Base-by-base conservation (phyloP, 2,113 vertebrate species). In the Phocoena sinus region DNA sequence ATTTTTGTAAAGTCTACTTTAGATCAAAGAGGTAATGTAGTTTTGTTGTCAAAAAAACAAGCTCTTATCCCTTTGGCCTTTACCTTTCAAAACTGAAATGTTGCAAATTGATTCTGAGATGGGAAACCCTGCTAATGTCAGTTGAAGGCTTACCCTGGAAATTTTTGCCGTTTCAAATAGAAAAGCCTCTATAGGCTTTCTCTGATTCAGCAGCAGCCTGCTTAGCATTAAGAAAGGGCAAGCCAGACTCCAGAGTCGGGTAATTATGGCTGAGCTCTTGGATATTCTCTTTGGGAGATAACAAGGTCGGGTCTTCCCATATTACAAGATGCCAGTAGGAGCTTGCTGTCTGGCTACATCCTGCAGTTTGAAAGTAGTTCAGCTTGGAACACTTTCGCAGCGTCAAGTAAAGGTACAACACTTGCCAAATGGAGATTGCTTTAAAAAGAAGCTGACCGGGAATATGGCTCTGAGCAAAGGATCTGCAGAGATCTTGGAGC, bases 41-140 rank as follows among this genome's bases (percentile, higher is more conserved):
- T 96, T 94, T 91, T 97, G 41, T 74, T 96, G 77, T 97, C 14
- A 87, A 56, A 89, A 96, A 94, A 90, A 15, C 58, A 96, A 94
- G 74, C 56, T 92, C 58, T 93, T 93, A 96, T 89, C 82, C 89
- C 68, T 96, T 96, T 97, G 89, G 96, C 91, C 82, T 97, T 97
- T 97, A 87, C 92, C 79, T 97, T 97, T 97, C 95, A 97, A 97
- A 96, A 97, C 65, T 89, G 91, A 97, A 97, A 96, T 96, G 87
- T 68, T 97, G 62, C 53, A 97, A 97, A 94, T 82, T 97, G 92
- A 80, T 98, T 96, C 97, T 94, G 94, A 94, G 38, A 82, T 68
- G 58, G 23, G 63, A 97, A 92, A 20, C 68, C 81, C 79, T 96
- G 94, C 74, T 98, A 94, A 77, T 92, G 76, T 63, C 94, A 89